A percentile compares a stretch with the other conserved stretches of the same genome.
Evolutionary conservation across 2,797 vertebrate species (phyloP).

Genomic region (Cynopterus sphinx): DNA sequence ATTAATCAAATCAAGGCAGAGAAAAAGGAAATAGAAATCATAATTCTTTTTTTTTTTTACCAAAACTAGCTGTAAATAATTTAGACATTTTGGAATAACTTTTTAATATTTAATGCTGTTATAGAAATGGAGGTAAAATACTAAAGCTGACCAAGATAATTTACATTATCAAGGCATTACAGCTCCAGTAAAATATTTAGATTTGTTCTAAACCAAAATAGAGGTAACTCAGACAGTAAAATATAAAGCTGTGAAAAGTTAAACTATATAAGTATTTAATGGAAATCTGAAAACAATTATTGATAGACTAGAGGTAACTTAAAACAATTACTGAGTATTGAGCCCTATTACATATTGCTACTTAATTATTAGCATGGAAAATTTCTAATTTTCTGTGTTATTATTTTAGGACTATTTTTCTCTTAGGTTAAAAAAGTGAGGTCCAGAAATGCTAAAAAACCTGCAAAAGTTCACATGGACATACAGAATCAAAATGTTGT

Average conservation of each 20-base stretch:
- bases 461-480: background rate
- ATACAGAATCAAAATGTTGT: slow-evolving; percentile 21
- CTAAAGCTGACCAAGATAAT: slow-evolving; percentile 12
- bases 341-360: background rate
- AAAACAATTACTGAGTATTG: background rate
- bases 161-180: slow-evolving; percentile 37
- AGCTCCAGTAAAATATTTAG: slow-evolving; percentile 55
- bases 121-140: slow-evolving; percentile 52
- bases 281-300: background rate
- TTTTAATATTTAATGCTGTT: slow-evolving; percentile 52
- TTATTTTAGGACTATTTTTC: background rate
- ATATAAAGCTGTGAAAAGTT: slow-evolving; percentile 16
- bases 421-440: background rate
- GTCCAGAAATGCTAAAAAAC: background rate
- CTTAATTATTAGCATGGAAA: background rate
- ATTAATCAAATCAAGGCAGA: slow-evolving; percentile 67
- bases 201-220: slow-evolving; percentile 44
- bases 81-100: slow-evolving; percentile 57
- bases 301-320: background rate
- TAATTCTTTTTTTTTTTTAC: slow-evolving; percentile 46
- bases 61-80: slow-evolving; percentile 63
- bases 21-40: slow-evolving; percentile 50
- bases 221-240: background rate
- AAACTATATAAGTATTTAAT: background rate
- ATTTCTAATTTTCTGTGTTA: background rate